Evolutionary conservation across 2,797 vertebrate genomes (phyloP).

Genomic region (Falco biarmicus): DNA sequence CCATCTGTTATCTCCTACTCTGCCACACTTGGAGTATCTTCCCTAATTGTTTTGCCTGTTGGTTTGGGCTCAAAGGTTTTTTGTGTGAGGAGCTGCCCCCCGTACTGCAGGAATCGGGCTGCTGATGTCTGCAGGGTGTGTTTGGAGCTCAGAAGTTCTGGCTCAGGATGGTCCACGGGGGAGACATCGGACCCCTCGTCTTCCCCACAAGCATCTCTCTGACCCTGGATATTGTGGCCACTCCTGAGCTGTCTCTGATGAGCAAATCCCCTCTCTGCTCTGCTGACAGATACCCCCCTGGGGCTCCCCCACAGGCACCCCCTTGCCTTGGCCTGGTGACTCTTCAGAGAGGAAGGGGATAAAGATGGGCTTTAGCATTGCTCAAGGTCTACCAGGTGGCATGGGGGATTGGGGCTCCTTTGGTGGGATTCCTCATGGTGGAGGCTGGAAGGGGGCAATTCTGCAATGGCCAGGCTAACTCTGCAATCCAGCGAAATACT

Average conservation of each 20-base stretch:
- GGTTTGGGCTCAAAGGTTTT: not conserved
- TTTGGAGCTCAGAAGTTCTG: not conserved
- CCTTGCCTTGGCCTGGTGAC: not conserved
- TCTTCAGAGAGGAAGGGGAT: not conserved
- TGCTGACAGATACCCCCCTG: not conserved
- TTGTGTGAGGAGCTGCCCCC: not conserved
- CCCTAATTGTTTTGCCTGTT: not conserved
- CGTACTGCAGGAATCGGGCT: not conserved
- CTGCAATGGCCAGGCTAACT: not conserved
- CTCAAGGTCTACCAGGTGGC: accelerated
- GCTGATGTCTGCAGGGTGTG: not conserved
- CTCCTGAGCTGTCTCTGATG: not conserved
- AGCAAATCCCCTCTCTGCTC: not conserved
- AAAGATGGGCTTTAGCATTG: not conserved
- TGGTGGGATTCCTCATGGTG: not conserved
- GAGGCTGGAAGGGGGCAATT: not conserved
- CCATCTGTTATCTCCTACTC: not conserved
- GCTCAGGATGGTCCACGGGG: not conserved
- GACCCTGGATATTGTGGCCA: not conserved
- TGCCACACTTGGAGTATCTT: not conserved
- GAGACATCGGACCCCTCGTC: accelerated
- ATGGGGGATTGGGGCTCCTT: not conserved
- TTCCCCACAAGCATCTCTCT: not conserved
- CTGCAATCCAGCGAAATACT: not conserved
- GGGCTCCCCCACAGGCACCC: not conserved